Base-by-base conservation (phyloP, 2,888 invertebrate genomes). In the Conchocele bisecta region DNA sequence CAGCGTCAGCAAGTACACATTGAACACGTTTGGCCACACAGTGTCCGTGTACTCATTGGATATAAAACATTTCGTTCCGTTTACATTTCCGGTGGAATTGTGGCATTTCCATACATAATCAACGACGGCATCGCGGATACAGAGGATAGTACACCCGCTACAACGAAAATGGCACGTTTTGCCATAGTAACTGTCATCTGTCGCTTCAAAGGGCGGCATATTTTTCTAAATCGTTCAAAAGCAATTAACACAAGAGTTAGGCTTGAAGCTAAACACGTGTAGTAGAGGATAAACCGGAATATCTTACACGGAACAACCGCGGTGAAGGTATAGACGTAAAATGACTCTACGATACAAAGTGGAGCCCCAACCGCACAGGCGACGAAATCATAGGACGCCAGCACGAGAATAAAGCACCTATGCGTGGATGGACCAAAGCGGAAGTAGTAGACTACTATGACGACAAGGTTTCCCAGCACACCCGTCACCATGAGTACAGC, bases 241-340 rank as follows among this genome's bases (percentile, higher is more conserved):
- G 76, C 76, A n/a, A 76, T 76, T 5, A 76, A 51, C 0, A 76
- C 72, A 5, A 76, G 42, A 2, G 76, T 76, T 1, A 76, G 33
- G 37, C 76, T 76, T 1, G 76, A 76, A 11, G 72, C 65, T 4
- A 76, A 63, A 28, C 66, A 66, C 9, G 65, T 73, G 44, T 69
- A 70, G 35, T 76, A 76, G 7, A 76, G 37, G 13, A 69, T 54
- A 54, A 76, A 76, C 13, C 76, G 61, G 17, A 76, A 66, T 17
- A 76, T 54, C 41, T 69, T 69, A 26, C 76, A 76, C 0, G 73
- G 70, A 0, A 69, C 39, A 22, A 37, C 65, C 20, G 72, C 76
- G 13, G 33, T 41, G 29, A 73, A 76, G 20, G 41, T 69, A 29
- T 60, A 76, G 7, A 70, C 72, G 22, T 57, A 63, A 29, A 76